A percentile compares a stretch with the other conserved stretches of the same genome.
phyloP scores from a whole-genome alignment of 92 coral and sea anemone species.

The Montipora capitata region DNA sequence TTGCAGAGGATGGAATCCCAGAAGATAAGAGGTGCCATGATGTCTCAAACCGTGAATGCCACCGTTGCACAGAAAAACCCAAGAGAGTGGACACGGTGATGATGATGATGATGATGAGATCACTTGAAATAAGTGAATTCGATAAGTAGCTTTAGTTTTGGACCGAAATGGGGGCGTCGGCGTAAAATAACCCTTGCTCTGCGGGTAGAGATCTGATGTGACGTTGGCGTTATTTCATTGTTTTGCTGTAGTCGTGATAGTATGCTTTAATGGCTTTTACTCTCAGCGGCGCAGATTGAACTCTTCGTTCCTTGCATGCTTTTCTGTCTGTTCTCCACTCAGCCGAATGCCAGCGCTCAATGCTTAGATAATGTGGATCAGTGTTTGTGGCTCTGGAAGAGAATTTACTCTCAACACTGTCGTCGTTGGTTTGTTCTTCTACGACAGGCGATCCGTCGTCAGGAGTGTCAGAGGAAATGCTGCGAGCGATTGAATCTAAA shows the following conservation, averaged over 20 bases:
- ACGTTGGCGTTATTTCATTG: too few relatives aligned
- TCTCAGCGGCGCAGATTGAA: conserved; percentile 80
- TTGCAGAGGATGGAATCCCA: too few relatives aligned
- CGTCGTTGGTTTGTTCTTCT: conserved; percentile 15
- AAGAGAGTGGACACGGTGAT: too few relatives aligned
- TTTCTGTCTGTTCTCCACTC: conserved; percentile 91
- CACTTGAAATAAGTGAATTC: too few relatives aligned
- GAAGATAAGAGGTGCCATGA: too few relatives aligned
- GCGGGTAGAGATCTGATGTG: not conserved
- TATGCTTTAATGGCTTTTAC: conserved; percentile 86
- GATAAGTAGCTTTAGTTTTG: too few relatives aligned
- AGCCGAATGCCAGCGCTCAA: conserved; percentile 88
- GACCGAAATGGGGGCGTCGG: too few relatives aligned
- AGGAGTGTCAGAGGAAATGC: conserved; percentile 35
- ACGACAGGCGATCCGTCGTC: conserved; percentile 34
- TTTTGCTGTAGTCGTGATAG: conserved; percentile 83
- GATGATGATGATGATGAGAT: too few relatives aligned
- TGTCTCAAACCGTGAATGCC: too few relatives aligned
- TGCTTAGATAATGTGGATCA: conserved; percentile 90
- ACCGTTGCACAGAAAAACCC: too few relatives aligned
- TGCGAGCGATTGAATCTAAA: conserved; percentile 48
- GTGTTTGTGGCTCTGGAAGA: conserved; percentile 82
- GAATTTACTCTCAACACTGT: conserved; percentile 20
- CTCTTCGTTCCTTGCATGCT: conserved; percentile 72
- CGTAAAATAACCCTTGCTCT: too few relatives aligned